These are phyloP conservation scores for Heliothis virescens DNA, from an alignment of 1,140 invertebrate genomes.

Conservation along the genomic window DNA sequence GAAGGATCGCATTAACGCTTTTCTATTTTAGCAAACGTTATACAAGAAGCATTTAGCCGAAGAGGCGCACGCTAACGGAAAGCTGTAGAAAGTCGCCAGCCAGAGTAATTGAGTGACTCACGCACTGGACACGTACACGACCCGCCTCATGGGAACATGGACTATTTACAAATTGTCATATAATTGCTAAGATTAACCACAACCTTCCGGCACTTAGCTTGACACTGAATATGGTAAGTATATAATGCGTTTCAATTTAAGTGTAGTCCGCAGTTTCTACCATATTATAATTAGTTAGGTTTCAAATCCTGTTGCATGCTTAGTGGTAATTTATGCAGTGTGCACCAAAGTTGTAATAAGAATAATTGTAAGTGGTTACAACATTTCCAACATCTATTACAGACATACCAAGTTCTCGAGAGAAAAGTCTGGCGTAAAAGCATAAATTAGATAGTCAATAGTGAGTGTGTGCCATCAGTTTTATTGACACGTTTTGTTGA, in stretches of 20 bases:
- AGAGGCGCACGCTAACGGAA: constrained; percentile 62
- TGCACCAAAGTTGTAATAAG: background rate
- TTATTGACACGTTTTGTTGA: constrained; percentile 18
- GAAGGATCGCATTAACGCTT: constrained; percentile 61
- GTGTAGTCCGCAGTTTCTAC: no score
- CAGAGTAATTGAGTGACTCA: constrained; percentile 68
- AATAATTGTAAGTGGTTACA: constrained; percentile 9
- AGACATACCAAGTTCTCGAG: background rate
- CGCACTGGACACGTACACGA: constrained; percentile 55
- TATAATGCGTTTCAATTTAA: constrained; percentile 43
- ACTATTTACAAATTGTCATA: constrained; percentile 69
- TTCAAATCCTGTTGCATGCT: constrained; percentile 43
- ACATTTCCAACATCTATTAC: background rate
- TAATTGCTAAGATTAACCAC: constrained; percentile 60
- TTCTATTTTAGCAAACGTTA: constrained; percentile 79
- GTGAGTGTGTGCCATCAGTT: constrained; percentile 16
- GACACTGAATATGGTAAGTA: constrained; percentile 51
- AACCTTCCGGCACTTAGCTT: constrained; percentile 51
- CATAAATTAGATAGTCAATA: constrained; percentile 4
- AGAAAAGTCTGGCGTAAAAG: constrained; percentile 18
- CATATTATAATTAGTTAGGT: constrained; percentile 37
- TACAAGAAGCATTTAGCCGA: constrained; percentile 66
- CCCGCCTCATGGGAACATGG: constrained; percentile 51
- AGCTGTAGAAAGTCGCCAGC: constrained; percentile 71
- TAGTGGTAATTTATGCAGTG: background rate